Conservation (phyloP, 2,797 vertebrate genomes). For the Hypotaenidia okinawae region DNA sequence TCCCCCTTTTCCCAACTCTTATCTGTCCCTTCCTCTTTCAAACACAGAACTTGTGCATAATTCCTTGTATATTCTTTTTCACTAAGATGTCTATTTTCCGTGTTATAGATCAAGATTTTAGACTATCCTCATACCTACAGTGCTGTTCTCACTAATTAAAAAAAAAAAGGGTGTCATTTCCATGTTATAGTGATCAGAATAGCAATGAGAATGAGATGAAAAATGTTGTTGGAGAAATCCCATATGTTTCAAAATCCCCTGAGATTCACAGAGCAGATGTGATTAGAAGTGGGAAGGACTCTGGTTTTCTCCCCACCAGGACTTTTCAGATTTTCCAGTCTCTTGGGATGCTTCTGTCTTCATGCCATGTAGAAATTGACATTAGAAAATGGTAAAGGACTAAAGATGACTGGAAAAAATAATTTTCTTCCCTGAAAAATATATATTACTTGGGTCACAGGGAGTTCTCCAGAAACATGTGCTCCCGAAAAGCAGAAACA, state of each 20-base stretch:
- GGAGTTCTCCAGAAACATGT: not conserved
- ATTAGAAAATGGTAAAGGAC: not conserved
- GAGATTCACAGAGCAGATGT: not conserved
- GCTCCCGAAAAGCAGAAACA: not conserved
- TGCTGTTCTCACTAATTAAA: not conserved
- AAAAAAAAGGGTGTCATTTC: not conserved
- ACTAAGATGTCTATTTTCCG: not conserved
- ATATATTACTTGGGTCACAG: not conserved
- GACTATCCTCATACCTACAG: not conserved
- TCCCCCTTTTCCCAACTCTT: not conserved
- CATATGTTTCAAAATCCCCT: not conserved
- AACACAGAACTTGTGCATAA: not conserved
- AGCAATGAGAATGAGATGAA: not conserved
- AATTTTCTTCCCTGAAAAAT: not conserved
- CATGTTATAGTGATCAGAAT: not conserved
- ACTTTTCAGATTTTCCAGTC: not conserved
- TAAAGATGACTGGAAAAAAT: not conserved
- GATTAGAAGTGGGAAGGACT: not conserved
- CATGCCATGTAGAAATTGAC: not conserved
- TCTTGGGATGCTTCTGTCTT: not conserved
- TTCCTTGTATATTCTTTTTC: not conserved
- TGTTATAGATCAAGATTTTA: not conserved
- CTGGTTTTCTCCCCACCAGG: not conserved
- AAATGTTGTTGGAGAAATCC: not conserved
- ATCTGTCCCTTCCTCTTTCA: not conserved